Conservation (phyloP, 2,888 invertebrate genomes). For the Eupeodes latifasciatus region DNA sequence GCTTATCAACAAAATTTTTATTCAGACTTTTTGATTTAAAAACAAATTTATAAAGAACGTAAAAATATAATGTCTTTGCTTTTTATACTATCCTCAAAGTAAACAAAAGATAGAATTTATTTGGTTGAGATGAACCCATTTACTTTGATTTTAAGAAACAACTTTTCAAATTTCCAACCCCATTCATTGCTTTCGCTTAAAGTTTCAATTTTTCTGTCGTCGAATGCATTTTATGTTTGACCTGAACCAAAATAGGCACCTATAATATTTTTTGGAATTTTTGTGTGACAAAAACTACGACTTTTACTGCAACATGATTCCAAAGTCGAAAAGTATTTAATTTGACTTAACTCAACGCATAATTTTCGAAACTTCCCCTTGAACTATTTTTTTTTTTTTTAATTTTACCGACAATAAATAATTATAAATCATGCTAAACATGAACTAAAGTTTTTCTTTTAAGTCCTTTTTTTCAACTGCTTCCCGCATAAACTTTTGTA, state of each 20-base stretch:
- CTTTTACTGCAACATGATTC: background rate
- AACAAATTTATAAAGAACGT: no score
- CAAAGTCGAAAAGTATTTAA: constrained; percentile 17
- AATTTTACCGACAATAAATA: constrained; percentile 26
- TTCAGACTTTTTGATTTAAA: no score
- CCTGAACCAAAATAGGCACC: background rate
- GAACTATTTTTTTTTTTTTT: background rate
- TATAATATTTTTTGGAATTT: background rate
- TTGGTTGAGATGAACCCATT: no score
- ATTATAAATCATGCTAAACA: constrained; percentile 48
- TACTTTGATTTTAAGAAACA: background rate
- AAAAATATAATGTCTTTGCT: no score
- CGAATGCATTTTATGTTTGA: background rate
- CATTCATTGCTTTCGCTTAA: background rate
- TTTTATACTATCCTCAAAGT: no score
- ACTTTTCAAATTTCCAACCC: background rate
- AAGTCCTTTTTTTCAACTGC: constrained; percentile 10
- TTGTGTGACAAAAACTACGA: constrained; percentile 7
- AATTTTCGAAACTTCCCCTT: constrained; percentile 14
- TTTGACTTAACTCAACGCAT: constrained; percentile 26
- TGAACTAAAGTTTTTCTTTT: constrained; percentile 39
- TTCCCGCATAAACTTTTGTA: constrained; percentile 9
- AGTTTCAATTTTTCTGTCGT: background rate
- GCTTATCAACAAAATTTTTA: no score
- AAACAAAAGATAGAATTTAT: no score